Conservation (phyloP, 2,888 invertebrate species). For the Volucella bombylans region DNA sequence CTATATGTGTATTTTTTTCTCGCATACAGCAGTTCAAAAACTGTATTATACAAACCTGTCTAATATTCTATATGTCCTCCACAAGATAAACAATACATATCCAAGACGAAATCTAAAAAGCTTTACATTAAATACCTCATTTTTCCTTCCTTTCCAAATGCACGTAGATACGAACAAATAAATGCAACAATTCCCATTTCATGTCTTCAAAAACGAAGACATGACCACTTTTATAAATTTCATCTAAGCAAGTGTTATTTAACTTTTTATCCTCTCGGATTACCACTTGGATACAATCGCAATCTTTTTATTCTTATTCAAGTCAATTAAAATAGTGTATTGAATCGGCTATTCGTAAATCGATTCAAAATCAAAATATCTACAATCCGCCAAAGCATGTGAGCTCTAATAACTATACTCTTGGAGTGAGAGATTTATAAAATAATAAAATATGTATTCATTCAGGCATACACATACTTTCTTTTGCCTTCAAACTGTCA, state of each 20-base stretch:
- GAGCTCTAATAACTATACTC: not conserved
- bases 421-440: constrained; percentile 47
- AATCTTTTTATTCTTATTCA: constrained; percentile 49
- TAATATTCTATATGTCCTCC: too few relatives aligned
- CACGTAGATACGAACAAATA: not conserved
- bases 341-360: constrained; percentile 35
- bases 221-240: constrained; percentile 15
- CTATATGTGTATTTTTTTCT: too few relatives aligned
- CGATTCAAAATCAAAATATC: constrained; percentile 9
- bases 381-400: constrained; percentile 29
- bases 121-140: too few relatives aligned
- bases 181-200: not conserved
- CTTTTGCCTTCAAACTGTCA: constrained; percentile 63
- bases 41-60: too few relatives aligned
- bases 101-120: too few relatives aligned
- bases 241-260: constrained; percentile 1
- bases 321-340: constrained; percentile 56
- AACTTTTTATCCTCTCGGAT: constrained; percentile 26
- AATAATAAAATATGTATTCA: constrained; percentile 24
- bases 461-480: constrained; percentile 62
- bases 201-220: not conserved
- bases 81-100: too few relatives aligned
- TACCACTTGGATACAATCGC: constrained; percentile 18
- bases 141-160: too few relatives aligned
- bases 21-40: too few relatives aligned